phyloP scores from a whole-genome alignment of 30 jellyfish, hydroid and myxozoan species.

The Cassiopea andromeda region DNA sequence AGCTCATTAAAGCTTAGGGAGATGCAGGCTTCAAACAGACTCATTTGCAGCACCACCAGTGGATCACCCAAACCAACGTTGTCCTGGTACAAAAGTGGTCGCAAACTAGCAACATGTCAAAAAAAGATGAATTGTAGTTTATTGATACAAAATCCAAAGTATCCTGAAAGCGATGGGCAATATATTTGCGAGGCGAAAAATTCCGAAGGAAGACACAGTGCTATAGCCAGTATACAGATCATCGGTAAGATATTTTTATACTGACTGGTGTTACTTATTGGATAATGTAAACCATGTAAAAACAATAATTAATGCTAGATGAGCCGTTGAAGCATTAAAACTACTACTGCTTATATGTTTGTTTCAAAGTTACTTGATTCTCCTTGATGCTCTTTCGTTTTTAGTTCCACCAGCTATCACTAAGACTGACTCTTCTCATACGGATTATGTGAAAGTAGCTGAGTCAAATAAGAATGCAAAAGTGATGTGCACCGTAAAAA shows the following conservation, averaged over 20 bases:
- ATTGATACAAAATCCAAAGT: conserved; percentile 6
- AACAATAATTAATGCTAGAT: background rate
- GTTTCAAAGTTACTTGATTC: background rate
- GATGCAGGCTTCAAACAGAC: background rate
- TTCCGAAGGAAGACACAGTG: conserved; percentile 32
- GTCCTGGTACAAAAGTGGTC: conserved; percentile 59
- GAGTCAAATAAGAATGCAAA: conserved; percentile 23
- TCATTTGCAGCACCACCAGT: conserved; percentile 6
- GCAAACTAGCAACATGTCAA: conserved; percentile 5
- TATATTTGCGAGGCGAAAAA: conserved; percentile 51
- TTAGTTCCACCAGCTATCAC: conserved; percentile 20
- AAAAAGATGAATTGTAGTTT: background rate
- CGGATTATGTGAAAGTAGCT: conserved; percentile 8
- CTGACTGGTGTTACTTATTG: background rate
- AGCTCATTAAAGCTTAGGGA: background rate
- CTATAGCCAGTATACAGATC: background rate
- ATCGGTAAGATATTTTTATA: background rate
- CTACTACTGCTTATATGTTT: background rate
- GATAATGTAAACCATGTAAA: too few species aligned
- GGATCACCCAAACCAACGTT: conserved; percentile 70
- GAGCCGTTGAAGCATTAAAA: background rate
- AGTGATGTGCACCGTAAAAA: conserved; percentile 20
- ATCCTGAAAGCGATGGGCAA: conserved; percentile 37
- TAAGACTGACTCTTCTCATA: background rate
- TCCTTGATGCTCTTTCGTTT: background rate